phyloP scores from a whole-genome alignment of 1,140 invertebrate species.

The Eufriesea mexicana region DNA sequence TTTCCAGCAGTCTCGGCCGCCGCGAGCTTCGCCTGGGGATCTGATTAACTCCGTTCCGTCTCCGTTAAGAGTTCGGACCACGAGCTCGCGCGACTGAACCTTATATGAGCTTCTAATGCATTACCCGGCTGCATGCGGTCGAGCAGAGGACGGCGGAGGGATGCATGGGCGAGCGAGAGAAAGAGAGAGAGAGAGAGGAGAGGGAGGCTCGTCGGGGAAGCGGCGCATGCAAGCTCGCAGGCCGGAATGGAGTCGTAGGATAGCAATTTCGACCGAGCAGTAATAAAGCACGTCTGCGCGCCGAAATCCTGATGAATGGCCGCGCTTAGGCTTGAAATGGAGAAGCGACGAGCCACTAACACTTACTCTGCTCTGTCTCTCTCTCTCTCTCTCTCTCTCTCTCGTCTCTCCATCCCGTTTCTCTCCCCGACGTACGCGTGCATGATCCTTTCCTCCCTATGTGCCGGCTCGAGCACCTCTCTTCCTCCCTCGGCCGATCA shows the following conservation, averaged over 20 bases:
- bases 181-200: conserved; percentile 25
- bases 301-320: conserved; percentile 83
- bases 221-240: conserved; percentile 70
- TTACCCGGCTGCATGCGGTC: conserved; percentile 56
- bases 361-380: conserved; percentile 69
- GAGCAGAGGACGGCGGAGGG: conserved; percentile 3
- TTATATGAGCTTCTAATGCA: conserved; percentile 76
- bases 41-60: conserved; percentile 34
- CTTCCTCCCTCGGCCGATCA: conserved; percentile 44
- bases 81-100: conserved; percentile 64
- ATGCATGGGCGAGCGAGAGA: conserved; percentile 35
- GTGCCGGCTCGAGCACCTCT: conserved; percentile 41
- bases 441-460: conserved; percentile 63
- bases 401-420: conserved; percentile 48
- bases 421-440: conserved; percentile 46
- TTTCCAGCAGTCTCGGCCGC: not conserved
- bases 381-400: conserved; percentile 48
- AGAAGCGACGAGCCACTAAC: conserved; percentile 81
- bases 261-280: conserved; percentile 82
- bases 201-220: conserved; percentile 54
- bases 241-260: conserved; percentile 83
- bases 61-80: conserved; percentile 77
- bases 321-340: conserved; percentile 83
- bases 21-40: not conserved
- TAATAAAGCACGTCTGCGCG: conserved; percentile 83